Percentiles rank a stretch among this genome's conserved stretches.
Conservation (phyloP, 2,888 invertebrate genomes). For the Pasiphila rectangulata region DNA sequence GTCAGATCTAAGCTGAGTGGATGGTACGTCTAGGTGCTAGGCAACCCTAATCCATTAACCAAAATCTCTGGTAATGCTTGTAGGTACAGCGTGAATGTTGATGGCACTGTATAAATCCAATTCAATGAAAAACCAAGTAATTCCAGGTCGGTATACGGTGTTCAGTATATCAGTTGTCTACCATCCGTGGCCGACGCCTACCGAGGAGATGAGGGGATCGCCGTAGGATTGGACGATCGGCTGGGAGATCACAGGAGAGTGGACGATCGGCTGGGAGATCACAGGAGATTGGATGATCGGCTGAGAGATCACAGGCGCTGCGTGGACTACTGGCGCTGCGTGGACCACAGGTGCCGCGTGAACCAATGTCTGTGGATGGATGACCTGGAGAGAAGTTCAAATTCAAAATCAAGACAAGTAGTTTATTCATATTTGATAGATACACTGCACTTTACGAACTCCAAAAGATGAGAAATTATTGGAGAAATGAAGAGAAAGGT, state of each 20-base stretch:
- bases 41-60: too few relatives aligned
- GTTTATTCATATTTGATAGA: too few relatives aligned
- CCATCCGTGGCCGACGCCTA: constrained; percentile 62
- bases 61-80: too few relatives aligned
- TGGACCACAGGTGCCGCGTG: constrained; percentile 28
- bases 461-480: too few relatives aligned
- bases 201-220: constrained; percentile 47
- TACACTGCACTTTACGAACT: too few relatives aligned
- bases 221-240: constrained; percentile 45
- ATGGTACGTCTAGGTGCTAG: too few relatives aligned
- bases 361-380: constrained; percentile 39
- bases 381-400: constrained; percentile 43
- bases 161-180: constrained; percentile 35
- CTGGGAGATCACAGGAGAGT: constrained; percentile 47
- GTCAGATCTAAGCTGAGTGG: too few relatives aligned
- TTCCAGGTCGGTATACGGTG: neutral
- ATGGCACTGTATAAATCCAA: too few relatives aligned
- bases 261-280: constrained; percentile 47
- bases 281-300: constrained; percentile 22
- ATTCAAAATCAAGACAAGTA: too few relatives aligned
- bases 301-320: constrained; percentile 34
- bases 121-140: too few relatives aligned
- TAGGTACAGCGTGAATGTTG: too few relatives aligned
- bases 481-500: too few relatives aligned
- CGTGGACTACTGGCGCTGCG: constrained; percentile 36